Conservation (phyloP, 2,113 vertebrate genomes). For the Lamprotornis superbus region DNA sequence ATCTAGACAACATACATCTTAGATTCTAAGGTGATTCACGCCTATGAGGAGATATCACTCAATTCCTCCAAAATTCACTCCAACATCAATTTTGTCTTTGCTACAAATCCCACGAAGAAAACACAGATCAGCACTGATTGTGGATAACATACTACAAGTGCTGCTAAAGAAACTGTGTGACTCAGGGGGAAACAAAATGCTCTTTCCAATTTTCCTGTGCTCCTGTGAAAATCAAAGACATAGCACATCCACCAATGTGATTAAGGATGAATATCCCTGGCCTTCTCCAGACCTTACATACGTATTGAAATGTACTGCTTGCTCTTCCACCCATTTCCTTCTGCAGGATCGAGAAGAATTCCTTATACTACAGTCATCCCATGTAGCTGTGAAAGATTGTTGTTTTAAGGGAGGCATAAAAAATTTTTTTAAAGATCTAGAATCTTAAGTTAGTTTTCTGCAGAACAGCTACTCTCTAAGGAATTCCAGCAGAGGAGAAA, state of each 20-base stretch:
- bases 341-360: background rate
- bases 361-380: background rate
- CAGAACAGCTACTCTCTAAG: background rate
- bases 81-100: background rate
- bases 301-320: background rate
- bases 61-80: background rate
- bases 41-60: background rate
- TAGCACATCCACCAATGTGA: background rate
- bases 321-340: background rate
- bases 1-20: background rate
- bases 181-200: background rate
- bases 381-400: background rate
- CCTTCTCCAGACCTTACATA: background rate
- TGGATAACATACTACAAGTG: background rate
- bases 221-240: background rate
- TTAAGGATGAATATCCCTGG: background rate
- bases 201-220: background rate
- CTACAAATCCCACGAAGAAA: background rate
- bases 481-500: background rate
- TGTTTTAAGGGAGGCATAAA: no score
- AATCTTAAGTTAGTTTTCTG: background rate
- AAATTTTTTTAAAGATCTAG: background rate
- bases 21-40: background rate
- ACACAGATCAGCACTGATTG: background rate
- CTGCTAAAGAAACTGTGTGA: background rate